Percentiles rank a stretch among this genome's conserved stretches.
phyloP scores from a whole-genome alignment of 2,888 invertebrate species.

The Fissipunctia ypsillon region DNA sequence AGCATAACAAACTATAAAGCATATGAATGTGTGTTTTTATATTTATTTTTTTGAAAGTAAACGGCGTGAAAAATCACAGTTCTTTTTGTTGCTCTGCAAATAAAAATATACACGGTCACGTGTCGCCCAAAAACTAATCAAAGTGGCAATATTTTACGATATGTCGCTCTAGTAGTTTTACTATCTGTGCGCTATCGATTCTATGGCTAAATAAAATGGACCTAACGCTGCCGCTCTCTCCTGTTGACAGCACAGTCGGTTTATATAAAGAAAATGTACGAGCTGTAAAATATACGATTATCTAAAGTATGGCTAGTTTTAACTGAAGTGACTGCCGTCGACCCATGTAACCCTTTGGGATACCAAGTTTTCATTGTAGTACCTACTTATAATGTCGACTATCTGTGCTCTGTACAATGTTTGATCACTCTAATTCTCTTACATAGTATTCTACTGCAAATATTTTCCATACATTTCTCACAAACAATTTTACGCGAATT shows the following conservation, averaged over 20 bases:
- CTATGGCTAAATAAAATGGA: slow-evolving; percentile 2
- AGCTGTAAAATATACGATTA: slow-evolving; percentile 26
- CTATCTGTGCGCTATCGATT: not conserved
- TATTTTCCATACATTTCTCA: not conserved
- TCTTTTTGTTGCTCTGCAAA: not conserved
- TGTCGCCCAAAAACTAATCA: slow-evolving; percentile 4
- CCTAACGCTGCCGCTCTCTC: not conserved
- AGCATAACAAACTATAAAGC: not conserved
- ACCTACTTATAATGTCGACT: slow-evolving; percentile 8
- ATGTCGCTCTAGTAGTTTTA: not conserved
- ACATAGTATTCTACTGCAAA: not conserved
- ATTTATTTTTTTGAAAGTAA: not conserved
- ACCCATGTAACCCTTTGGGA: slow-evolving; percentile 22
- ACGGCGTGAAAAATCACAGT: not conserved
- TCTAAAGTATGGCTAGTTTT: slow-evolving; percentile 28
- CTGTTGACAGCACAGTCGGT: not conserved
- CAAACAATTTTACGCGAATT: no score
- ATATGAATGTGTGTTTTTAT: not conserved
- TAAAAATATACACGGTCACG: not conserved
- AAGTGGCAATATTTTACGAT: not conserved
- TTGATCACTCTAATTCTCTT: not conserved
- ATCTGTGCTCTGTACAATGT: slow-evolving; percentile 10
- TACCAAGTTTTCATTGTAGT: slow-evolving; percentile 28
- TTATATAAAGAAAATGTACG: slow-evolving; percentile 17
- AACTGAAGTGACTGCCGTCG: slow-evolving; percentile 15